Evolutionary conservation across 64 coral and sea anemone genomes (phyloP), one percentile per base, ranked within the genome.

Genomic region (Montipora capricornis): DNA sequence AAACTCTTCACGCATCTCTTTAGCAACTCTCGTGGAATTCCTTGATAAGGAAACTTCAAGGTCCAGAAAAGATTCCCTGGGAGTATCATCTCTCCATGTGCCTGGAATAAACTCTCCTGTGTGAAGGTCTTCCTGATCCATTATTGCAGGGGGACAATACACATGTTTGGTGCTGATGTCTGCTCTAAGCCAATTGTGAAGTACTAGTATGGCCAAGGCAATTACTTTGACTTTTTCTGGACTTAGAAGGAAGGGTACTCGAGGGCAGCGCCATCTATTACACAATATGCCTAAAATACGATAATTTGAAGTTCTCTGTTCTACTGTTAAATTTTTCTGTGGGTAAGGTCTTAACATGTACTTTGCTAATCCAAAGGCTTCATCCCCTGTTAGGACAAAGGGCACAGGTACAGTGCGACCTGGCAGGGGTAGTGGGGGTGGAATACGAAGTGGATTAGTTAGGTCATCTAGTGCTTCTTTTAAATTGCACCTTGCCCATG

Each of bases 161-260:
- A 26, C 26, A 26, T 26, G 26, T 26, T 26, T 26, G 26, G 26
- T 26, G 26, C 26, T 26, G 26, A 26, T 26, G 26, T 26, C 26
- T 26, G 26, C 26, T 26, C 26, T 26, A 26, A 26, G 26, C 26
- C 26, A 26, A 26, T 26, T 26, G 26, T 26, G 26, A 55, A 93
- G 73, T 44, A 46, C 52, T 29, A 93, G 55, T 67, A 49, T 68
- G 12, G 91, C 91, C 51, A 77, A 76, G 12, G 82, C 75, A 77
- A 93, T 93, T 71, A 61, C 55, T 55, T 86, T 84, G n/a, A 93
- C 81, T 93, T 93, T 92, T 48, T 57, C 47, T 76, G 90, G 90
- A 66, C 26, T n/a, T 26, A 91, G 46, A n/a, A 81, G 61, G 76
- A 81, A 26, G 26, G 26, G 26, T 26, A 26, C 26, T 26, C 26